Conservation (phyloP, 2,888 invertebrate genomes). For the Caenorhabditis sulstoni region DNA sequence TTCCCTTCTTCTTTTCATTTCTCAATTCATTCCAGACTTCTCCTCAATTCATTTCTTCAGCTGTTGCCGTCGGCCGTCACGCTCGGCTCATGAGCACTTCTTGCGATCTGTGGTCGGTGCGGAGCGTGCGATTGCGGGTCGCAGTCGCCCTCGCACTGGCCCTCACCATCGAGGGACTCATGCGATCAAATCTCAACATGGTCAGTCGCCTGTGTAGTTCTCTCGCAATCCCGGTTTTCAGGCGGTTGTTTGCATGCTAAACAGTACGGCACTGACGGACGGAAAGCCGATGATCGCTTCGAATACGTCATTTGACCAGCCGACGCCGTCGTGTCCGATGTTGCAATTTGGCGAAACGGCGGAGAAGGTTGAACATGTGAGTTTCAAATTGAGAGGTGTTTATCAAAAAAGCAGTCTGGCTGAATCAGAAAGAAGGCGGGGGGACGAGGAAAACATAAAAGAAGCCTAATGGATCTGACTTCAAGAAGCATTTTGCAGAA, state of each 20-base stretch:
- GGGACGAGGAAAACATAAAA: no score
- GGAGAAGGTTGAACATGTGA: slow-evolving; percentile 56
- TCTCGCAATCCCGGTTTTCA: slow-evolving; percentile 17
- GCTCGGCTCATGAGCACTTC: slow-evolving; percentile 52
- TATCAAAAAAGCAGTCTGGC: slow-evolving; percentile 1
- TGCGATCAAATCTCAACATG: slow-evolving; percentile 80
- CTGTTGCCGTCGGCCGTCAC: slow-evolving; percentile 30
- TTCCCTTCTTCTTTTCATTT: slow-evolving; percentile 17
- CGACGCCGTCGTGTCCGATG: slow-evolving; percentile 49
- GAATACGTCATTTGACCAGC: slow-evolving; percentile 45
- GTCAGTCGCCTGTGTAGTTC: slow-evolving; percentile 56
- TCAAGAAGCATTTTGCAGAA: slow-evolving; percentile 59
- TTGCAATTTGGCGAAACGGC: slow-evolving; percentile 34
- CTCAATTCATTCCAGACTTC: slow-evolving; percentile 35
- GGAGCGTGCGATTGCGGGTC: slow-evolving; percentile 74
- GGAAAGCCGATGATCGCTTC: slow-evolving; percentile 35
- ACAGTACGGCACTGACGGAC: slow-evolving; percentile 69
- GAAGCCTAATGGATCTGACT: no score
- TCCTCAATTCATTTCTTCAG: slow-evolving; percentile 39
- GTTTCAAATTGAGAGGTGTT: slow-evolving; percentile 34
- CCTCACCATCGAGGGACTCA: slow-evolving; percentile 79
- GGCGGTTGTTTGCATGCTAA: slow-evolving; percentile 79
- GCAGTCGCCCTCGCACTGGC: slow-evolving; percentile 77
- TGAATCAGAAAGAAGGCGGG: neutral
- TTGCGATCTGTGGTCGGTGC: slow-evolving; percentile 72